Conservation (phyloP, 1,140 invertebrate species). For the Drosophila orosa region DNA sequence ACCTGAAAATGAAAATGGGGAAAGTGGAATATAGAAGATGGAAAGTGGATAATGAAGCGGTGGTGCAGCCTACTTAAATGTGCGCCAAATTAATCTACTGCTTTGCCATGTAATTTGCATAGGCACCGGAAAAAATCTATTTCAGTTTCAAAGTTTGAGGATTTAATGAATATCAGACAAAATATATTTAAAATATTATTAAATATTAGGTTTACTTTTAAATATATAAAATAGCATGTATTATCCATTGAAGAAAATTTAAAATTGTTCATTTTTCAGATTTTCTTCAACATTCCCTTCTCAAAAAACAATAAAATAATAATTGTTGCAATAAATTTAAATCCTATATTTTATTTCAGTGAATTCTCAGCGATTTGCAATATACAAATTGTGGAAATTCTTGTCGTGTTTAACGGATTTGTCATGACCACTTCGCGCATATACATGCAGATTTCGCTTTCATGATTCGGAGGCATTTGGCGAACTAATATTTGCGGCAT, state of each 20-base stretch:
- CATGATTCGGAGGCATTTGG: constrained; percentile 8
- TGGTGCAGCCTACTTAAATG: constrained; percentile 17
- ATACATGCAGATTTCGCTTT: constrained; percentile 6
- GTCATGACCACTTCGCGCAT: constrained; percentile 47
- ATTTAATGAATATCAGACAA: too few relatives aligned
- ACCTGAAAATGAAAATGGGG: constrained; percentile 29
- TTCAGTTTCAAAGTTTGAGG: too few relatives aligned
- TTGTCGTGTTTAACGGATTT: constrained; percentile 34
- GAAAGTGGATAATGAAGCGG: background rate
- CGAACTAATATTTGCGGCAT: constrained; percentile 35
- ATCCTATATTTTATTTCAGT: background rate
- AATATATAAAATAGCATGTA: too few relatives aligned
- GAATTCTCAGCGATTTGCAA: constrained; percentile 2
- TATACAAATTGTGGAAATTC: constrained; percentile 42
- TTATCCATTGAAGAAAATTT: too few relatives aligned
- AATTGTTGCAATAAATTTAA: too few relatives aligned
- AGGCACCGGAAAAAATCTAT: constrained; percentile 7
- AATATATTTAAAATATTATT: too few relatives aligned
- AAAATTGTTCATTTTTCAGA: too few relatives aligned
- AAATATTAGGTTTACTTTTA: too few relatives aligned
- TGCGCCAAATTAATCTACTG: constrained; percentile 52
- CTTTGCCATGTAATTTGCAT: constrained; percentile 39
- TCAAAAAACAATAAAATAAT: too few relatives aligned
- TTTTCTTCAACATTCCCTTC: too few relatives aligned
- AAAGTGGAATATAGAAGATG: constrained; percentile 2